Evolutionary conservation across 1,140 invertebrate genomes (phyloP).

Genomic region (Pemphigus obesinymphae): DNA sequence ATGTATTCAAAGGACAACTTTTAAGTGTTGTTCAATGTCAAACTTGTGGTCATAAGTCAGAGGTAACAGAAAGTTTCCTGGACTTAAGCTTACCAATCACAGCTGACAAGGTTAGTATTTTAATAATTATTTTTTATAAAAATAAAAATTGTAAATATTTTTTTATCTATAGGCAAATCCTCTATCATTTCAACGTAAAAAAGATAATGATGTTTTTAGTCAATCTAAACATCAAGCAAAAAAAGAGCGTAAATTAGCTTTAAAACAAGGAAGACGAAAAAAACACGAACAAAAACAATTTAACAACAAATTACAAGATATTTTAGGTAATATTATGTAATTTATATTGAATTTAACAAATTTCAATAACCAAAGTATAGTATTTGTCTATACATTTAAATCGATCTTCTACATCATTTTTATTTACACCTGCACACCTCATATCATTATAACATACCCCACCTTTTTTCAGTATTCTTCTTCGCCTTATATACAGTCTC

Average conservation of each 20-base stretch:
- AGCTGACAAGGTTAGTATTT: conserved; percentile 56
- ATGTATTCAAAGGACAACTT: conserved; percentile 78
- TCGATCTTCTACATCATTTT: too few relatives aligned
- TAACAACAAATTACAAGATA: conserved; percentile 19
- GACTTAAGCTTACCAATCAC: conserved; percentile 88
- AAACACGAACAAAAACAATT: conserved; percentile 31
- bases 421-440: too few relatives aligned
- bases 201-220: conserved; percentile 53
- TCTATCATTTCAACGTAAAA: conserved; percentile 51
- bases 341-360: not conserved
- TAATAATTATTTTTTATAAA: not conserved
- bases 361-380: not conserved
- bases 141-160: not conserved
- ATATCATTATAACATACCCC: too few relatives aligned
- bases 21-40: conserved; percentile 86
- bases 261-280: conserved; percentile 54
- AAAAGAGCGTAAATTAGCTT: conserved; percentile 62
- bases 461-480: too few relatives aligned
- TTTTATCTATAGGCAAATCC: conserved; percentile 55
- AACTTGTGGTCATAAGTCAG: conserved; percentile 78
- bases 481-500: too few relatives aligned
- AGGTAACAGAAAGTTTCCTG: conserved; percentile 85
- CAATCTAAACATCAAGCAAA: conserved; percentile 65
- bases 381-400: not conserved
- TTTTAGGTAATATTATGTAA: conserved; percentile 14